phyloP scores from a whole-genome alignment of 2,113 vertebrate species.

The Thamnophis sirtalis region DNA sequence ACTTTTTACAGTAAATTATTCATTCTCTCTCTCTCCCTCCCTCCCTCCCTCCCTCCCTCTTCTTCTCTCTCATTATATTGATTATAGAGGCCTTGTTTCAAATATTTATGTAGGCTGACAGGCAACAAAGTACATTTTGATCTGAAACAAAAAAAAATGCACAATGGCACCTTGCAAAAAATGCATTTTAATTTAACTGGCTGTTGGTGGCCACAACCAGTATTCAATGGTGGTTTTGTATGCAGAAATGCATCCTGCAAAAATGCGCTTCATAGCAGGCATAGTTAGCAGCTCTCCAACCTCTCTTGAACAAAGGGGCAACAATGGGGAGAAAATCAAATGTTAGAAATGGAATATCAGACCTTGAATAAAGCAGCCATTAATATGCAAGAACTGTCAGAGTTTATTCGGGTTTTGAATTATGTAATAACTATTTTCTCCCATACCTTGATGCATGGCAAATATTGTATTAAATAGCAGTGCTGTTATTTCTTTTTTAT shows the following conservation, averaged over 20 bases:
- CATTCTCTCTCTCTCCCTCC: no score
- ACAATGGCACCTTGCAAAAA: slow-evolving; percentile 65
- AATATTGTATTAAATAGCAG: no score
- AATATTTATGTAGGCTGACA: slow-evolving; percentile 65
- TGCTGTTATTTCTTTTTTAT: neutral
- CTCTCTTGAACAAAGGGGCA: neutral
- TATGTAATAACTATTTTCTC: neutral
- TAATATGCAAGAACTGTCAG: neutral
- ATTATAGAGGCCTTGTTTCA: slow-evolving; percentile 49
- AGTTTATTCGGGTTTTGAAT: neutral
- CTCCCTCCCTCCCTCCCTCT: no score
- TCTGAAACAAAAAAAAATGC: slow-evolving; percentile 31
- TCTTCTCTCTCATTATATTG: neutral
- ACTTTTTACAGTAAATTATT: neutral
- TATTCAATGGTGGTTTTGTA: slow-evolving; percentile 51
- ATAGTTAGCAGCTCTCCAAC: slow-evolving; percentile 42
- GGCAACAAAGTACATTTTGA: slow-evolving; percentile 44
- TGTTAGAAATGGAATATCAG: neutral
- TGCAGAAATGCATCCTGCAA: slow-evolving; percentile 11
- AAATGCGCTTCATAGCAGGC: slow-evolving; percentile 33
- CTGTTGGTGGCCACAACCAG: slow-evolving; percentile 30
- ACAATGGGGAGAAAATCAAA: neutral
- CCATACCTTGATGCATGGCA: rapidly evolving
- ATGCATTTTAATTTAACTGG: slow-evolving; percentile 42
- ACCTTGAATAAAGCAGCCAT: slow-evolving; percentile 9